Percentiles rank a stretch among this genome's conserved stretches.
Conservation (phyloP, 2,113 vertebrate genomes). For the Perognathus longimembris region DNA sequence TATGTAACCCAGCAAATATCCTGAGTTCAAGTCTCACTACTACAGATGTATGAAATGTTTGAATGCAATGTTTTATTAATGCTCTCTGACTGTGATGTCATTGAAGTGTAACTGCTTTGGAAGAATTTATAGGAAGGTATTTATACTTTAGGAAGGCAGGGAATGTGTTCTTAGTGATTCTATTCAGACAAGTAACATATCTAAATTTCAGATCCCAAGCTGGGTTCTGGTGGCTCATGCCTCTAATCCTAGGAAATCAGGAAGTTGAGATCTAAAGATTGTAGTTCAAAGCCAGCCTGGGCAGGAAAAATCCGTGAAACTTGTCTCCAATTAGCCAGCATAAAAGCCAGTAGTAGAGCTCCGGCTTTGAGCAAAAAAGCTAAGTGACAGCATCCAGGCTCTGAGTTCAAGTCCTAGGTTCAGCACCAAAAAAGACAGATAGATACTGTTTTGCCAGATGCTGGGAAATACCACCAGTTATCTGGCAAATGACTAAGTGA, state of each 20-base stretch:
- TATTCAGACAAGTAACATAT: background rate
- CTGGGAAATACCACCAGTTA: background rate
- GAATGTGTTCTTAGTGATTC: background rate
- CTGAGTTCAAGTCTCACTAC: no score
- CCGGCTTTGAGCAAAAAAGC: no score
- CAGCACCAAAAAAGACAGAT: background rate
- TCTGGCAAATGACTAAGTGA: background rate
- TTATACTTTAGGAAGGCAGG: background rate
- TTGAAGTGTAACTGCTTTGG: background rate
- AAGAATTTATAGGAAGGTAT: background rate
- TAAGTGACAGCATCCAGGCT: no score
- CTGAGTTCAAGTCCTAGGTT: background rate
- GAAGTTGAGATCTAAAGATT: no score
- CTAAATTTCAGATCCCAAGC: constrained; percentile 13
- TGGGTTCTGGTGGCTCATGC: no score
- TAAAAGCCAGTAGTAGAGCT: no score
- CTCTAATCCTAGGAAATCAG: no score
- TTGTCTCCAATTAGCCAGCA: no score
- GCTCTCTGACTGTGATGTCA: background rate
- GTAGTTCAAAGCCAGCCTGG: no score
- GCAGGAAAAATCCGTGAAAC: no score
- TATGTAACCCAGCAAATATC: no score
- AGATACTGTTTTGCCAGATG: background rate
- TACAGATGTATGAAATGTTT: background rate
- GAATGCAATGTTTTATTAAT: background rate